Evolutionary conservation across 1,140 invertebrate species (phyloP), one percentile per base, ranked within the genome.

Genomic region (Megathymus violae): DNA sequence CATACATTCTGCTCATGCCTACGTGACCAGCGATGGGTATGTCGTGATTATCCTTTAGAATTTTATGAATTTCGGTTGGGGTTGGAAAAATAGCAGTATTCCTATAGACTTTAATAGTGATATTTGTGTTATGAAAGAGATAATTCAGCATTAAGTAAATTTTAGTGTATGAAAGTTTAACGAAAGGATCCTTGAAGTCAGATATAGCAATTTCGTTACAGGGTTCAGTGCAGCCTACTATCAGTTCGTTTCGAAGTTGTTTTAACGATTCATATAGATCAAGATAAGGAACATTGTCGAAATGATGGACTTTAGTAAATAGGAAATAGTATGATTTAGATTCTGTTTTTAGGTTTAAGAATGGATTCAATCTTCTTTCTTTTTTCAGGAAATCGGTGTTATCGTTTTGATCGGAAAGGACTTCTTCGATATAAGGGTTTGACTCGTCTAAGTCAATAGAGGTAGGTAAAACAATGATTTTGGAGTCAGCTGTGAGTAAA

Each of bases 121-220:
- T 46, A 10, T 17, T 34, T 5, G 54, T 58, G 3, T 31, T 31
- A 27, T 56, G 11, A 13, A 58, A 58, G 14, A 62, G 11, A 19
- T 59, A 63, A 10, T 17, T 41, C 0, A 67, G 17, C 2, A 67
- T 63, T 17, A 59, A 52, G 11, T 62, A 62, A 4, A 62, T 38
- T 50, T 50, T 50, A 7, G 38, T 16, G 7, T 31, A 43, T 1
- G 5, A 16, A 13, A 63, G 34, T 52, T 64, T 62, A 4, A 62
- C 56, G 43, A 70, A 76, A 1, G 58, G 59, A 36, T 68, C 62
- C 41, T 44, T 61, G 7, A 76, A 70, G 34, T 76, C 67, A 1
- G 70, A 58, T 17, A 70, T 60, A 14, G 64, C 58, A 14, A 74
- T 44, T 27, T 71, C 65, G 5, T n/a, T 56, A n/a, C n/a, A n/a